Conservation (phyloP, 2,888 invertebrate species). For the Caradrina kadenii region DNA sequence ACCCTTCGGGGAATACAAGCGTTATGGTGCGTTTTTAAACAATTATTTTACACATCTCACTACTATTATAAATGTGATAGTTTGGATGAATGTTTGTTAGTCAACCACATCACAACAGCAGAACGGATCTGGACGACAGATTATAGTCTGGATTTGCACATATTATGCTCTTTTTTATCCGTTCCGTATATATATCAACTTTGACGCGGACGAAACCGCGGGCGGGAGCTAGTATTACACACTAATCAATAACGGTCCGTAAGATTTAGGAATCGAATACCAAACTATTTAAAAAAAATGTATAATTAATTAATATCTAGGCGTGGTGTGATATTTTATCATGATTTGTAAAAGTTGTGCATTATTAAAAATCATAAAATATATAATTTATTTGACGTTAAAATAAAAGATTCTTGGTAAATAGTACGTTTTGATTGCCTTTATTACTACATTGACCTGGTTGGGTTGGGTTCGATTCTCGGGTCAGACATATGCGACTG, state of each 20-base stretch:
- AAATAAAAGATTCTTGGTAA: constrained; percentile 1
- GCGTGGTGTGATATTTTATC: constrained; percentile 13
- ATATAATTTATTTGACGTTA: constrained; percentile 34
- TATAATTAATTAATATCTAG: constrained; percentile 23
- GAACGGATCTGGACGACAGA: too few species aligned
- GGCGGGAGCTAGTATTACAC: too few species aligned
- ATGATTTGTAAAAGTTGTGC: background rate
- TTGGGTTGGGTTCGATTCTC: constrained; percentile 19
- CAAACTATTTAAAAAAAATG: background rate
- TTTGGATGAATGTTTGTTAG: too few species aligned
- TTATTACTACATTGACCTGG: constrained; percentile 19
- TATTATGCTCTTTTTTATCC: too few species aligned
- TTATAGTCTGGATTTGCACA: too few species aligned
- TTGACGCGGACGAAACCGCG: too few species aligned
- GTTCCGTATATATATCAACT: too few species aligned
- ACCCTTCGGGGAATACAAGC: too few species aligned
- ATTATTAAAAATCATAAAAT: constrained; percentile 23
- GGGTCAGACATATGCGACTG: constrained; percentile 3
- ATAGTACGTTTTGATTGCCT: constrained; percentile 18
- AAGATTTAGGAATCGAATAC: background rate
- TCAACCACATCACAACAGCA: too few species aligned
- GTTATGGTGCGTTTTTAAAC: too few species aligned
- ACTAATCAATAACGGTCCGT: background rate
- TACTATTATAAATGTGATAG: too few species aligned
- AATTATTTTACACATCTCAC: too few species aligned